Evolutionary conservation across 2,888 invertebrate genomes (phyloP).

Genomic region (Trichacis sp.): DNA sequence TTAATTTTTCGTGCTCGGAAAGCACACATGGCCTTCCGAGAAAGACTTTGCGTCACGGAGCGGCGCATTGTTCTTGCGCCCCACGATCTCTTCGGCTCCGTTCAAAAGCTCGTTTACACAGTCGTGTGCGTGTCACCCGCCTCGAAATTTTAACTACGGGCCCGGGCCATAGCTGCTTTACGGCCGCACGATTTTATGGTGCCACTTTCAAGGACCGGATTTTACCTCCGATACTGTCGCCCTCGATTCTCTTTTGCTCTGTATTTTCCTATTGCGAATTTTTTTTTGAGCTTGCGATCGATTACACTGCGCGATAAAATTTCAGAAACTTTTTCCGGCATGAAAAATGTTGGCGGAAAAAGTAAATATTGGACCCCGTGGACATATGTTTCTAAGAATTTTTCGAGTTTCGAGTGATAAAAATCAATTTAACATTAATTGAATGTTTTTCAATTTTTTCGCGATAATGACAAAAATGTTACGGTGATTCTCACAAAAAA

Average conservation of each 20-base stretch:
- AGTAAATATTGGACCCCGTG: not conserved
- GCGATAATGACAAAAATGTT: too few relatives aligned
- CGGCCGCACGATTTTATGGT: constrained; percentile 10
- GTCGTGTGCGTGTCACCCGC: constrained; percentile 1
- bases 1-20: constrained; percentile 16
- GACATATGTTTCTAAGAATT: not conserved
- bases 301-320: too few relatives aligned
- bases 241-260: not conserved
- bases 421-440: too few relatives aligned
- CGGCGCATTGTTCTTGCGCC: constrained; percentile 29
- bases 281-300: not conserved
- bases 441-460: too few relatives aligned
- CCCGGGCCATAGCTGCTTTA: not conserved
- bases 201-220: constrained; percentile 11
- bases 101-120: constrained; percentile 7
- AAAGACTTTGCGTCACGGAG: constrained; percentile 21
- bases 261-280: not conserved
- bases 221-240: too few relatives aligned
- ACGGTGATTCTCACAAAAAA: too few relatives aligned
- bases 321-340: too few relatives aligned
- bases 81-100: constrained; percentile 15
- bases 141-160: too few relatives aligned
- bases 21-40: constrained; percentile 29
- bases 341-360: not conserved
- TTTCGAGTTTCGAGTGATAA: too few relatives aligned